Evolutionary conservation across 2,113 vertebrate species (phyloP).

Genomic region (Triplophysa rosa): DNA sequence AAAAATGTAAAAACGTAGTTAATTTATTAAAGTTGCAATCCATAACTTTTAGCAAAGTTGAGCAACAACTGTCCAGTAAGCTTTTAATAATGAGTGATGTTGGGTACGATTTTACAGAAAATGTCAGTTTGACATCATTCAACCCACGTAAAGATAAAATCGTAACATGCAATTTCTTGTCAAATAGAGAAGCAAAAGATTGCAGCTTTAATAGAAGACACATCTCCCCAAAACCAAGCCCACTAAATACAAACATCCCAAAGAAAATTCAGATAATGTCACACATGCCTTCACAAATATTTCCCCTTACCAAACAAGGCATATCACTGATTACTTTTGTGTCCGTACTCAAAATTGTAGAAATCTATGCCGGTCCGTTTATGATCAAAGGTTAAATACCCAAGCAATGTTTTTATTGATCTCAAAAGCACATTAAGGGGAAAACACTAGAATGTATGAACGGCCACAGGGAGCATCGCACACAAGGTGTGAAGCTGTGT

Average conservation of each 20-base stretch:
- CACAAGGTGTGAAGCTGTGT: slow-evolving; percentile 33
- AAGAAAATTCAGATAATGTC: neutral
- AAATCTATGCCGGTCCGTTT: slow-evolving; percentile 3
- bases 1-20: too few species aligned
- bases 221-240: neutral
- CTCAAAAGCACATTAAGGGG: slow-evolving; percentile 8
- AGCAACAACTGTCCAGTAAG: too few species aligned
- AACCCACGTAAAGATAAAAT: too few species aligned
- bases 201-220: too few species aligned
- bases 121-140: too few species aligned
- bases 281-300: neutral
- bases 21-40: too few species aligned
- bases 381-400: slow-evolving; percentile 33
- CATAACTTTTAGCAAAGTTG: too few species aligned
- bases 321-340: neutral
- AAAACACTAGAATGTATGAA: slow-evolving; percentile 35
- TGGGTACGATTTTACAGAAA: too few species aligned
- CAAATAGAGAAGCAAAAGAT: too few species aligned
- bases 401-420: slow-evolving; percentile 33
- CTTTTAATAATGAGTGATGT: too few species aligned
- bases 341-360: neutral
- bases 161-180: too few species aligned
- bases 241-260: neutral
- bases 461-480: slow-evolving; percentile 27
- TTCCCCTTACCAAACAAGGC: neutral